Evolutionary conservation across 2,797 vertebrate genomes (phyloP), one percentile per base, ranked within the genome.

Genomic region (Liasis olivaceus): DNA sequence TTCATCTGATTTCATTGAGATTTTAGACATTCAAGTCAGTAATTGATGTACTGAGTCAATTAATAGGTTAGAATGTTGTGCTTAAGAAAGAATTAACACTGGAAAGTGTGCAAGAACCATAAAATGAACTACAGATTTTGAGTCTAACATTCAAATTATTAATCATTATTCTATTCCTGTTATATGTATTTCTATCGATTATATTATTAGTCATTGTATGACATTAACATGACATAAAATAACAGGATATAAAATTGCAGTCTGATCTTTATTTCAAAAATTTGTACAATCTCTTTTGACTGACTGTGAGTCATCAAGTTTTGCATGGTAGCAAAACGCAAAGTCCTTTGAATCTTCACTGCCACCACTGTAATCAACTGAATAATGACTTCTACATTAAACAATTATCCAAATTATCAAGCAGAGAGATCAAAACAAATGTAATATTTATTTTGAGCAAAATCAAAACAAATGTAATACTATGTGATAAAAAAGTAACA

Each of bases 1-100:
- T 28, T 90, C 1, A 88, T 63, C n/a, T 0, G 0, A 4, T n/a
- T 89, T 90, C 12, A 58, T 0, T 91, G 51, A 72, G 63, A 3
- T 4, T 36, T 87, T 89, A 92, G 42, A 86, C 94, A 77, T 0
- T 26, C 7, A 63, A 14, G 14, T 36, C 1, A 15, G 12, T 91
- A 4, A 77, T 36, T 2, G n/a, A 69, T 0, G 47, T 56, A 42
- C 1, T 24, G 14, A 22, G 7, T 17, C 66, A 93, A 24, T 36
- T 4, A 92, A 0, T 3, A 88, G 92, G 2, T 2, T 63, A 20
- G 72, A 95, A 77, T 2, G 93, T 1, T 62, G 89, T 12, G 4
- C 11, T 14, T 42, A 36, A 69, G 77, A 62, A 93, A 92, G 15
- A 2, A 87, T 59, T 3, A 6, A 92, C 12, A 26, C 56, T 11